Percentiles rank a stretch among this genome's conserved stretches.
These are phyloP conservation scores for Onychorhynchus coronatus DNA, from an alignment of 2,113 vertebrate genomes.

Conservation along the genomic window DNA sequence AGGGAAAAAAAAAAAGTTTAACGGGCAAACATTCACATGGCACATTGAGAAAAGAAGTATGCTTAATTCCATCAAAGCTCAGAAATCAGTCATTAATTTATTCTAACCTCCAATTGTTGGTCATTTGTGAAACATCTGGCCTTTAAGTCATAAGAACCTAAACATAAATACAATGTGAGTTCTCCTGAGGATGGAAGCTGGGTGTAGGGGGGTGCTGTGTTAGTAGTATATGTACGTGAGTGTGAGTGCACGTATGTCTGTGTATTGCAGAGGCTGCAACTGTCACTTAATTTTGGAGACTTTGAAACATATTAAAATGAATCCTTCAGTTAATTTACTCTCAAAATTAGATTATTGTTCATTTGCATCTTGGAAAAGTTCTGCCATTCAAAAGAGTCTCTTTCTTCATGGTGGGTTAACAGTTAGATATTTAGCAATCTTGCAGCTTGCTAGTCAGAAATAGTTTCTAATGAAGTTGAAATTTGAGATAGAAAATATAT, in stretches of 20 bases:
- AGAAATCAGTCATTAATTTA: constrained; percentile 99
- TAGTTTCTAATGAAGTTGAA: constrained; percentile 74
- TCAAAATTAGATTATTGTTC: constrained; percentile 67
- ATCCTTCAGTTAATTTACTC: constrained; percentile 59
- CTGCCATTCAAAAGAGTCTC: constrained; percentile 51
- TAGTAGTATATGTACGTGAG: not conserved
- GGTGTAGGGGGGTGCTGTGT: not conserved
- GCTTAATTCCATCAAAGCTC: constrained; percentile 99
- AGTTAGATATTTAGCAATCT: constrained; percentile 66
- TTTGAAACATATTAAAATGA: constrained; percentile 46
- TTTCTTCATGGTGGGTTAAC: constrained; percentile 67
- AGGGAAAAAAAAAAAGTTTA: constrained; percentile 86
- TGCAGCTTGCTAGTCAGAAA: constrained; percentile 68
- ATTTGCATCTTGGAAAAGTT: constrained; percentile 65
- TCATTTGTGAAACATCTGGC: constrained; percentile 94
- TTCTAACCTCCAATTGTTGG: constrained; percentile 89
- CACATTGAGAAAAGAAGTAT: constrained; percentile 93
- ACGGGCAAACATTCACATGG: constrained; percentile 88
- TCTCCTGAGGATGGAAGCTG: constrained; percentile 39
- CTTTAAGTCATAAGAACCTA: constrained; percentile 77
- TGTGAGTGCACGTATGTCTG: not conserved
- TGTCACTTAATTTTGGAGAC: constrained; percentile 19
- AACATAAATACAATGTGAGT: constrained; percentile 65
- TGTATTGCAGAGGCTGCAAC: not conserved
- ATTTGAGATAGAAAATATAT: constrained; percentile 70